A percentile compares a stretch with the other conserved stretches of the same genome.
These are phyloP conservation scores for Caenorhabditis virilis DNA, from an alignment of 2,888 invertebrate genomes.

Conservation along the genomic window DNA sequence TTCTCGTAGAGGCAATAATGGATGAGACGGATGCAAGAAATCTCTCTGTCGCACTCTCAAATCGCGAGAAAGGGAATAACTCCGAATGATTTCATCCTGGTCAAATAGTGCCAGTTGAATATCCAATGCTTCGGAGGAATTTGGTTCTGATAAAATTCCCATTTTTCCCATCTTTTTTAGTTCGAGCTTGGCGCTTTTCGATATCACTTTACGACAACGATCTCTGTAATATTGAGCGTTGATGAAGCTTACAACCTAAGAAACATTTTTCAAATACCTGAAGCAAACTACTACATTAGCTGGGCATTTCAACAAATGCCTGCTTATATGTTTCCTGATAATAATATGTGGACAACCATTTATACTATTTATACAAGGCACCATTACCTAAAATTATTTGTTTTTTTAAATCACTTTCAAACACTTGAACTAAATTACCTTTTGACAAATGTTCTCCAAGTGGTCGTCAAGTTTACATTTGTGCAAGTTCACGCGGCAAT, in stretches of 20 bases:
- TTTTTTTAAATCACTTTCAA: not conserved
- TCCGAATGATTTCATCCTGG: slow-evolving; percentile 33
- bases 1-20: slow-evolving; percentile 36
- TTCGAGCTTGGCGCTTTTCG: slow-evolving; percentile 18
- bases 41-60: slow-evolving; percentile 38
- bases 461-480: slow-evolving; percentile 36
- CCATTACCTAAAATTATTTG: slow-evolving; percentile 14
- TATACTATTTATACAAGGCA: slow-evolving; percentile 20
- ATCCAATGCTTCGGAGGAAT: slow-evolving; percentile 18
- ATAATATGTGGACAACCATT: slow-evolving; percentile 33
- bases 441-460: slow-evolving; percentile 19
- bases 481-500: slow-evolving; percentile 21
- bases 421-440: slow-evolving; percentile 7
- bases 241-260: not conserved
- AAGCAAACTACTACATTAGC: slow-evolving; percentile 48
- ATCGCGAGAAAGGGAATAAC: slow-evolving; percentile 30
- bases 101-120: slow-evolving; percentile 11
- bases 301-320: slow-evolving; percentile 27
- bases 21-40: slow-evolving; percentile 38
- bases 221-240: slow-evolving; percentile 29
- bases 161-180: slow-evolving; percentile 34
- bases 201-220: slow-evolving; percentile 30
- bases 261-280: slow-evolving; percentile 15
- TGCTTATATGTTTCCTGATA: slow-evolving; percentile 16
- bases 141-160: not conserved